A percentile compares a stretch with the other conserved stretches of the same genome.
Conservation (phyloP, 2,113 vertebrate species). For the Struthio camelus region DNA sequence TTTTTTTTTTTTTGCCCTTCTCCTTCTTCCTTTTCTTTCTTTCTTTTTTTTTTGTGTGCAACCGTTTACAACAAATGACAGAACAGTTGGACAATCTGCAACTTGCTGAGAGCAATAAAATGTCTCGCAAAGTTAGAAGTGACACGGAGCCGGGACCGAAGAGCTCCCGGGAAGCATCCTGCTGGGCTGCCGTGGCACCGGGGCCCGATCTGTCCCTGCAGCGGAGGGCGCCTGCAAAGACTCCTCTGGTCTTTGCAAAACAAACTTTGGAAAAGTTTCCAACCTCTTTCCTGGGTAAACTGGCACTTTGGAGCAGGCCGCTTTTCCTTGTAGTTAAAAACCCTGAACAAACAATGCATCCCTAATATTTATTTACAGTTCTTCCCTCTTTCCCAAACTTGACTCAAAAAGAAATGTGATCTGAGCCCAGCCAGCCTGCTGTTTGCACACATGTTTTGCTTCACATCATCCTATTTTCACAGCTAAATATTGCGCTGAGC, state of each 20-base stretch:
- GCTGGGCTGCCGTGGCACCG: neutral
- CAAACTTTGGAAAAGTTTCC: neutral
- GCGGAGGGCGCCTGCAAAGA: fast-evolving
- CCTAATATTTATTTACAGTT: neutral
- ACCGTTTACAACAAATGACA: constrained; percentile 69
- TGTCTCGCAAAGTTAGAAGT: constrained; percentile 45
- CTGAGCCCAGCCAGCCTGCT: neutral
- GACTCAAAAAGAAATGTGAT: neutral
- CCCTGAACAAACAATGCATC: fast-evolving
- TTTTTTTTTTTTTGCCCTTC: constrained; percentile 47
- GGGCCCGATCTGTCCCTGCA: neutral
- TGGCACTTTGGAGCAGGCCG: neutral
- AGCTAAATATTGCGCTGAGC: neutral
- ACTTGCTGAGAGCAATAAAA: constrained; percentile 75
- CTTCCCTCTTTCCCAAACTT: neutral
- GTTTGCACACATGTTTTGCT: neutral
- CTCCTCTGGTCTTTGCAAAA: neutral
- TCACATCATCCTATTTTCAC: neutral
- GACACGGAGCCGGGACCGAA: neutral
- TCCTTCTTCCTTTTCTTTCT: neutral
- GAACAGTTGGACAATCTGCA: constrained; percentile 78
- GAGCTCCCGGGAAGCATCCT: neutral
- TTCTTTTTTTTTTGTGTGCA: constrained; percentile 20
- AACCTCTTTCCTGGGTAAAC: neutral
- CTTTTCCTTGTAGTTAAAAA: neutral